phyloP scores from a whole-genome alignment of 1,140 invertebrate species.

The Hestina assimilis region DNA sequence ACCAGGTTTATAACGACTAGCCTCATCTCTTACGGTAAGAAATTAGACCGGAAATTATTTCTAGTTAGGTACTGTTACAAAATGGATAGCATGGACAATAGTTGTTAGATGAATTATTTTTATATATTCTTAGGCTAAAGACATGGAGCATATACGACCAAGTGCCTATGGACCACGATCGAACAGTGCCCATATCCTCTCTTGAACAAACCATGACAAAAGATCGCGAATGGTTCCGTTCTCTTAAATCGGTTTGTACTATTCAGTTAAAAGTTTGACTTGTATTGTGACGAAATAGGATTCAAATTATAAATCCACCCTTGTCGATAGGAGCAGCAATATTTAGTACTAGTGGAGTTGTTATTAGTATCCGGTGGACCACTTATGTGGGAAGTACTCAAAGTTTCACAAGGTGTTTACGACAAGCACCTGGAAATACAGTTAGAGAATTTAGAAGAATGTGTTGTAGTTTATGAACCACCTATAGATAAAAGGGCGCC shows the following conservation, averaged over 20 bases:
- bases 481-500: conserved; percentile 21
- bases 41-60: too few species aligned
- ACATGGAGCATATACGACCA: conserved; percentile 57
- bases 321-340: conserved; percentile 45
- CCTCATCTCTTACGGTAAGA: too few species aligned
- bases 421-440: conserved; percentile 38
- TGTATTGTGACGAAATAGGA: neutral
- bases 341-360: conserved; percentile 44
- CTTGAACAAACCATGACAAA: conserved; percentile 50
- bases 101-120: too few species aligned
- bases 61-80: too few species aligned
- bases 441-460: conserved; percentile 41
- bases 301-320: neutral
- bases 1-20: too few species aligned
- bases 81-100: too few species aligned
- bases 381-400: conserved; percentile 48
- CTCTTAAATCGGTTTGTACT: conserved; percentile 49
- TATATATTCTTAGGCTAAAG: conserved; percentile 23
- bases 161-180: conserved; percentile 59
- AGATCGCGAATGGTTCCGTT: conserved; percentile 52
- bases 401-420: conserved; percentile 38
- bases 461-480: conserved; percentile 37
- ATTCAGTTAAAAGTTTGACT: neutral
- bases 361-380: conserved; percentile 51
- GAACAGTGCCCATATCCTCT: conserved; percentile 40